Base-by-base conservation (phyloP, 2,797 vertebrate genomes). In the Capromys pilorides region DNA sequence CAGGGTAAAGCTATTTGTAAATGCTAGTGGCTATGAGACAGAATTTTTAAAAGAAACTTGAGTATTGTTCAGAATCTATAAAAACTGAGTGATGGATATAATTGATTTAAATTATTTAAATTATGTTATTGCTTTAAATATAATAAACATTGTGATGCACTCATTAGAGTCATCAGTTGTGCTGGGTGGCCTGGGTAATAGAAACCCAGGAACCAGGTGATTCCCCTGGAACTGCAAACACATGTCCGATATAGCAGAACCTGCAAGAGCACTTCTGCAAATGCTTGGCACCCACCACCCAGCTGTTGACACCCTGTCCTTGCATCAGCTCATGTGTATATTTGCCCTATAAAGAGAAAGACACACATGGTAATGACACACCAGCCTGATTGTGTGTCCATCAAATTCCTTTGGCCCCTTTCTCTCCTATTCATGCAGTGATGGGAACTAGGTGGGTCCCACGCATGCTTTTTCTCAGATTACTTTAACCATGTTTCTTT, bases 81-180 rank as follows among this genome's bases (percentile, higher is more conserved):
- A 75, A 84, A 75, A 24, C 21, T 83, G 88, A 95, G n/a, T 69
- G 75, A 54, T n/a, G 82, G 36, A 69, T 16, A 51, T 39, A 69
- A 73, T 41, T 88, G 59, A 93, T 31, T 81, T 88, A 69, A 57
- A 79, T 93, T 59, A 59, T 69, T 86, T 90, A 77, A 49, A 45
- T 69, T 49, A 77, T 31, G 22, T 2, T 81, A 39, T 57, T 88
- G 69, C 51, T 91, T 85, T 41, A 96, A 88, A 77, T 41, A 75
- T 26, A 57, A 10, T n/a, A 66, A 45, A 39, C 26, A n/a, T 1
- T 10, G 21, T 49, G n/a, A 84, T 39, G 7, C 12, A 69, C 3
- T 45, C 41, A 67, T 6, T 16, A 87, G 62, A 84, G 28, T 41
- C 5, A 3, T 67, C 36, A 1, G 28, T 16, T 9, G 5, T 10